A percentile compares a stretch with the other conserved stretches of the same genome.
Conservation (phyloP, 2,113 vertebrate species). For the Myrmecobius fasciatus region DNA sequence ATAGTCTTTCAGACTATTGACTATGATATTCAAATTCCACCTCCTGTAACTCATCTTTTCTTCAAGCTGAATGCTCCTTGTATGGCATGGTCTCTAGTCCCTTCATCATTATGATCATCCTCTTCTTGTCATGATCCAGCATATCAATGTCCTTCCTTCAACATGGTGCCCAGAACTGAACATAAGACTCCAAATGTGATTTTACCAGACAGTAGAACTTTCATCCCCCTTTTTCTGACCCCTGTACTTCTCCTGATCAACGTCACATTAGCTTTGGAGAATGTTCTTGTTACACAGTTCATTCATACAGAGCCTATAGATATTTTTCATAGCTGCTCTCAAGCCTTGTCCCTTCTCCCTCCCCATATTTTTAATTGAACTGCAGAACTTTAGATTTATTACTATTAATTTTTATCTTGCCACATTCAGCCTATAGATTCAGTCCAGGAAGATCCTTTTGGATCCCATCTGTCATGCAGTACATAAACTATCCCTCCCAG, state of each 20-base stretch:
- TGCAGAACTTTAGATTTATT: conserved; percentile 75
- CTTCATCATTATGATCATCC: neutral
- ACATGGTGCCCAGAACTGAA: neutral
- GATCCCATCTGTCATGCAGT: neutral
- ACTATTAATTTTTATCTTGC: conserved; percentile 73
- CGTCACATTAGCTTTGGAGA: neutral
- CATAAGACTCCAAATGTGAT: neutral
- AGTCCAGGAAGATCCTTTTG: conserved; percentile 75
- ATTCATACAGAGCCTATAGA: neutral
- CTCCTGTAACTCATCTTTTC: neutral
- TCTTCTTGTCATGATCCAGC: neutral
- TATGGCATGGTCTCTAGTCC: neutral
- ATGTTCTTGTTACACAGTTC: neutral
- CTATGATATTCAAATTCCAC: neutral
- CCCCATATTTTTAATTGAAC: neutral
- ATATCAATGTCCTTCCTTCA: neutral
- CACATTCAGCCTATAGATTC: conserved; percentile 75
- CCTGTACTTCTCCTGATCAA: neutral
- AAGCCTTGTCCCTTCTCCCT: neutral
- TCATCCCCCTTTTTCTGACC: neutral
- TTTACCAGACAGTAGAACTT: neutral
- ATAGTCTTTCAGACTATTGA: neutral
- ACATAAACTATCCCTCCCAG: conserved; percentile 50
- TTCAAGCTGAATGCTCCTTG: neutral
- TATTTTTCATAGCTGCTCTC: neutral